phyloP scores from a whole-genome alignment of 2,797 vertebrate genomes.

The Enteromius unitaeniatus region DNA sequence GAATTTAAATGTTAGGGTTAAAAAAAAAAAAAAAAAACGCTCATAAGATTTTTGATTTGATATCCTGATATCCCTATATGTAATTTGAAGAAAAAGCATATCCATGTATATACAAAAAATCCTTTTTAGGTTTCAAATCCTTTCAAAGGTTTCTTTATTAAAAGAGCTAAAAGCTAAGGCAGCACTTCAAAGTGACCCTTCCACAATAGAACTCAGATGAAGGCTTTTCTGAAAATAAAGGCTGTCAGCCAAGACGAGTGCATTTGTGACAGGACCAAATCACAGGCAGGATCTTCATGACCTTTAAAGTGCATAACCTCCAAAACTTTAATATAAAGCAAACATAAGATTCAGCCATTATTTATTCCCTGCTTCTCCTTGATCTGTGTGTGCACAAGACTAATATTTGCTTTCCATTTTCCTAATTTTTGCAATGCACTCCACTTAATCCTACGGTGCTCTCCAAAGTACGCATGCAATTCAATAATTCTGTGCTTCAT shows the following conservation, averaged over 20 bases:
- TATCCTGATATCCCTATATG: background rate
- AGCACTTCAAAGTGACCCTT: slow-evolving; percentile 21
- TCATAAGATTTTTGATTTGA: background rate
- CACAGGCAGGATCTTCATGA: background rate
- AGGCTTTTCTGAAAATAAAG: slow-evolving; percentile 6
- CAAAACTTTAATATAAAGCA: slow-evolving; percentile 24
- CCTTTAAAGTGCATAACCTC: background rate
- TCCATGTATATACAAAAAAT: background rate
- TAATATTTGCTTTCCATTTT: slow-evolving; percentile 16
- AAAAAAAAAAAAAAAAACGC: background rate
- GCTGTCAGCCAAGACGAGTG: background rate
- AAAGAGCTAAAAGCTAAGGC: background rate
- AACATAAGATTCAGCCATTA: slow-evolving; percentile 9
- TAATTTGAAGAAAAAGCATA: background rate
- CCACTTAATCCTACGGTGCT: slow-evolving; percentile 34
- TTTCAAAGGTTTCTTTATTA: background rate
- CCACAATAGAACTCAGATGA: background rate
- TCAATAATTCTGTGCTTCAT: slow-evolving; percentile 40
- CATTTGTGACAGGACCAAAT: slow-evolving; percentile 13
- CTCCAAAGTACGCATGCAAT: slow-evolving; percentile 30
- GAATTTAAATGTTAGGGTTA: background rate
- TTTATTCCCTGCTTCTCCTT: background rate
- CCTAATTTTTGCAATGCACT: slow-evolving; percentile 31
- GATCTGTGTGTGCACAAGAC: slow-evolving; percentile 15
- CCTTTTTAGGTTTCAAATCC: background rate